Percentiles rank a stretch among this genome's conserved stretches.
Evolutionary conservation across 2,797 vertebrate species (phyloP).

Genomic region (Diceros bicornis): DNA sequence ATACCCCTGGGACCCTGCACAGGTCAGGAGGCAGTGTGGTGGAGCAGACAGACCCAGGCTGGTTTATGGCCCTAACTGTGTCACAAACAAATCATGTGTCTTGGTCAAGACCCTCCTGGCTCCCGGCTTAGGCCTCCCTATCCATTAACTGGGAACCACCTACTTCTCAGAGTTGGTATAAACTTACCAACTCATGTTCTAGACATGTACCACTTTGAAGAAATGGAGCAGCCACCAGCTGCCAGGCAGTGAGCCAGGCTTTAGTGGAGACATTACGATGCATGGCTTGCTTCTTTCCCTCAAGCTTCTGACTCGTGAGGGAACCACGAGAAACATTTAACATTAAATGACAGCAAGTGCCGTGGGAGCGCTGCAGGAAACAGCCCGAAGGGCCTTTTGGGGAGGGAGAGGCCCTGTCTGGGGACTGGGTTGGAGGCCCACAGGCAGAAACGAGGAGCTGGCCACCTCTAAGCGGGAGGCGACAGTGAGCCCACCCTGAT

Average conservation of each 20-base stretch:
- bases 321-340: neutral
- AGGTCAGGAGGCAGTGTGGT: neutral
- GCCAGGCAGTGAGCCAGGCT: neutral
- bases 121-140: neutral
- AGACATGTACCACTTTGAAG: neutral
- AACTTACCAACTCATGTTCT: neutral
- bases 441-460: rapidly evolving
- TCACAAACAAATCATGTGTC: neutral
- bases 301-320: neutral
- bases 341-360: neutral
- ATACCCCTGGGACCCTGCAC: neutral
- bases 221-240: neutral
- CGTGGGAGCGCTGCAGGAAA: neutral
- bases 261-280: rapidly evolving
- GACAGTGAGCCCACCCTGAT: neutral
- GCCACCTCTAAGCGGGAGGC: neutral
- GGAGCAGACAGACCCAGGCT: neutral
- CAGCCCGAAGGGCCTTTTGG: rapidly evolving
- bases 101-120: neutral
- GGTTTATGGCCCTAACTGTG: neutral
- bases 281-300: neutral
- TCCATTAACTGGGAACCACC: neutral
- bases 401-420: neutral
- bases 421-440: neutral
- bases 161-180: neutral